Conservation (phyloP, 2,888 invertebrate species). For the Caenorhabditis uteleia region DNA sequence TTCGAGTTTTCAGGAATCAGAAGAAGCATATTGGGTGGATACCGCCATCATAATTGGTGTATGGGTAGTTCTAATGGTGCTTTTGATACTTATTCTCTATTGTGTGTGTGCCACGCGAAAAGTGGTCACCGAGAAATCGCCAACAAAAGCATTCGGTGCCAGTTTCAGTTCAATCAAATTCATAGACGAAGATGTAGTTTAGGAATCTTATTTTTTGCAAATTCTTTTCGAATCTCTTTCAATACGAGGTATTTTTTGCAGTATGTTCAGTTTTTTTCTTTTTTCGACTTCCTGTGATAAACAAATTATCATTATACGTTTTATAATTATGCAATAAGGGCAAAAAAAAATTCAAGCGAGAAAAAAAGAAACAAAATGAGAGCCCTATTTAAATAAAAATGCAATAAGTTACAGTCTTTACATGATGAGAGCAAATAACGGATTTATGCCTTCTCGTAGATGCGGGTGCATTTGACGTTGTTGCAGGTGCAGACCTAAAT, state of each 20-base stretch:
- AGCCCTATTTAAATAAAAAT: no score
- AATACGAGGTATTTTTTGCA: slow-evolving; percentile 18
- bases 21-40: slow-evolving; percentile 27
- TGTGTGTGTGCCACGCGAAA: slow-evolving; percentile 33
- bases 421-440: no score
- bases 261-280: no score
- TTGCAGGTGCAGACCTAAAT: slow-evolving; percentile 46
- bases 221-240: slow-evolving; percentile 13
- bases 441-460: slow-evolving; percentile 55
- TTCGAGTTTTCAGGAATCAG: slow-evolving; percentile 19
- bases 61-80: no score
- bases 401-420: no score
- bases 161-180: slow-evolving; percentile 57
- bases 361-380: no score
- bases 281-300: no score
- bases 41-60: slow-evolving; percentile 18
- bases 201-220: slow-evolving; percentile 5
- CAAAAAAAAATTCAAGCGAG: no score
- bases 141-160: slow-evolving; percentile 50
- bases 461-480: slow-evolving; percentile 52
- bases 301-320: no score
- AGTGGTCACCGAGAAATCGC: slow-evolving; percentile 33
- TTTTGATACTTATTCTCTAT: slow-evolving; percentile 12
- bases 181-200: slow-evolving; percentile 53
- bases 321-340: no score